Evolutionary conservation across 2,888 invertebrate species (phyloP).

Genomic region (Agrenia bidenticulata): DNA sequence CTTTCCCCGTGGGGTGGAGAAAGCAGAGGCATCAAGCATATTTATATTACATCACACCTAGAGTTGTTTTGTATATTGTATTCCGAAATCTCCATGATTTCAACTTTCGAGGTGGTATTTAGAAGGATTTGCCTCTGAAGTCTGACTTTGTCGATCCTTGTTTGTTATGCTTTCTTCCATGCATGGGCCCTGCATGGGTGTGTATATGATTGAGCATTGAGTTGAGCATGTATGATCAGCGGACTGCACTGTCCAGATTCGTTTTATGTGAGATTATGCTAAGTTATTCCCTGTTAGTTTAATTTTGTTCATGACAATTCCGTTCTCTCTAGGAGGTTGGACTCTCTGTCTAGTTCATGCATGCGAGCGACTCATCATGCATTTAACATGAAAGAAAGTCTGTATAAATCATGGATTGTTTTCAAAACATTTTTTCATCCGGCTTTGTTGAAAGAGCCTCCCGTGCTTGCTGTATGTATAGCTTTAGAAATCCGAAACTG

Average conservation of each 20-base stretch:
- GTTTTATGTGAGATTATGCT: neutral
- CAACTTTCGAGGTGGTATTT: conserved; percentile 10
- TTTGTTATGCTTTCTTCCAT: neutral
- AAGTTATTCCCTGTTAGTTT: conserved; percentile 10
- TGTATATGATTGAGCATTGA: too few relatives aligned
- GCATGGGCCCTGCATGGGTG: neutral
- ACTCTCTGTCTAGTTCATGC: too few relatives aligned
- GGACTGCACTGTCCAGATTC: too few relatives aligned
- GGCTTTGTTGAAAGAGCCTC: too few relatives aligned
- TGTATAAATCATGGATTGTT: neutral
- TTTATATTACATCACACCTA: too few relatives aligned
- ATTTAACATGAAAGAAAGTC: conserved; percentile 10
- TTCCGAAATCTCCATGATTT: conserved; percentile 7
- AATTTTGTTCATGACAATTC: conserved; percentile 1
- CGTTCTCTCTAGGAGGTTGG: too few relatives aligned
- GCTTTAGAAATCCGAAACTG: too few relatives aligned
- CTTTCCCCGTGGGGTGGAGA: neutral
- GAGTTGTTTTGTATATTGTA: too few relatives aligned
- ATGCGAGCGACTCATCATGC: neutral
- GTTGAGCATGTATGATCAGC: too few relatives aligned
- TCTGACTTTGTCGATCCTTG: conserved; percentile 2
- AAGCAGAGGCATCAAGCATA: too few relatives aligned
- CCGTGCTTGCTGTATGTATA: too few relatives aligned
- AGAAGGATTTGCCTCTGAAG: conserved; percentile 4
- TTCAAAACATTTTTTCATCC: neutral